These are phyloP conservation scores for Leucopsar rothschildi DNA, from an alignment of 2,113 vertebrate genomes.

Conservation along the genomic window DNA sequence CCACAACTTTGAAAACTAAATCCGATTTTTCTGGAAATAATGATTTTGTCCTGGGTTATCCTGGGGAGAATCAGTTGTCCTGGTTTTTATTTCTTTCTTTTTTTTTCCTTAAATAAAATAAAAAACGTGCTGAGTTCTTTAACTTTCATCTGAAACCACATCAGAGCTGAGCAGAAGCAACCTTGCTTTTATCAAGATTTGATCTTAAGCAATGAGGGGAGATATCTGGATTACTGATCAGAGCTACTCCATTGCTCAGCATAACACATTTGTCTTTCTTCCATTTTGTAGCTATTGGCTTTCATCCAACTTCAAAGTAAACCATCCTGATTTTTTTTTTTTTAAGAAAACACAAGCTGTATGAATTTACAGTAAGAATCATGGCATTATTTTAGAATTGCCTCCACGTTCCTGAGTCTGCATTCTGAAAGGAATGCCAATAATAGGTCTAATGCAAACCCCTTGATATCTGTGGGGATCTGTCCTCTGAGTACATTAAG, in stretches of 20 bases:
- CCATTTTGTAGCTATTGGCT: not conserved
- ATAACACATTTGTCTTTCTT: constrained; percentile 4
- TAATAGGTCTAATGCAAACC: not conserved
- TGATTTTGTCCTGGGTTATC: not conserved
- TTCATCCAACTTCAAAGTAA: not conserved
- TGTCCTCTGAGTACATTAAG: not conserved
- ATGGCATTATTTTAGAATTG: not conserved
- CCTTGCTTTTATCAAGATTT: not conserved
- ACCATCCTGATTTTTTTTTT: not conserved
- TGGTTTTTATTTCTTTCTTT: not conserved
- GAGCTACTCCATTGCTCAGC: not conserved
- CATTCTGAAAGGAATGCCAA: not conserved
- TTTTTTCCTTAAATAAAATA: not conserved
- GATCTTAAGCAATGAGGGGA: constrained; percentile 12
- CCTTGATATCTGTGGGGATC: not conserved
- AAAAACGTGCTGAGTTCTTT: not conserved
- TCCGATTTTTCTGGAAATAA: not conserved
- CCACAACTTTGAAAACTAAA: not conserved
- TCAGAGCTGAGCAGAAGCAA: constrained; percentile 28
- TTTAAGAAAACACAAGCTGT: not conserved
- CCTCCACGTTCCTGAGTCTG: not conserved
- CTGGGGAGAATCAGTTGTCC: not conserved
- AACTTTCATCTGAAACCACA: constrained; percentile 37
- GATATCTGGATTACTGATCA: constrained; percentile 45
- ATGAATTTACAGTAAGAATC: not conserved